These are phyloP conservation scores for Stenopsyche tienmushanensis DNA, from an alignment of 1,140 invertebrate genomes.

Conservation along the genomic window DNA sequence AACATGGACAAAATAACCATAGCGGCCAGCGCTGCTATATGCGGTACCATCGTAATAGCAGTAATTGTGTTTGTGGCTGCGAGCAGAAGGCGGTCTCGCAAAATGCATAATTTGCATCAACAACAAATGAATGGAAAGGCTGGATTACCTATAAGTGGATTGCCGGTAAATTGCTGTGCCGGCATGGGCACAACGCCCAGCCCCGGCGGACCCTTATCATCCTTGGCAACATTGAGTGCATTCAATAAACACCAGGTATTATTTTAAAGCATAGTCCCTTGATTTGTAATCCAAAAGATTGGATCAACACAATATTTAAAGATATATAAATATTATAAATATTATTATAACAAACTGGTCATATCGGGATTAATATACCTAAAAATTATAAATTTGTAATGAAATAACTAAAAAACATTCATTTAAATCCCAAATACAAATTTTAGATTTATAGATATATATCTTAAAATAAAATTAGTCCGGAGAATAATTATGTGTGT, in stretches of 20 bases:
- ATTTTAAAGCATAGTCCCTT: no score
- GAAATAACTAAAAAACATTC: background rate
- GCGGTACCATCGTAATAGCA: slow-evolving; percentile 86
- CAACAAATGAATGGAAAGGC: slow-evolving; percentile 64
- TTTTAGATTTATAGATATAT: no score
- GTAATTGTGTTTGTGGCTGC: slow-evolving; percentile 86
- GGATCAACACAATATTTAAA: background rate
- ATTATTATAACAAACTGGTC: background rate
- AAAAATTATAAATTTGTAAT: background rate
- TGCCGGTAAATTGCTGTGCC: slow-evolving; percentile 75
- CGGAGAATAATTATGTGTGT: no score
- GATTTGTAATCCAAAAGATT: background rate
- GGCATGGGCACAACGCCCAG: slow-evolving; percentile 69
- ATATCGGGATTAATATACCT: background rate
- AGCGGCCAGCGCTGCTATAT: slow-evolving; percentile 88
- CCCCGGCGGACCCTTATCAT: slow-evolving; percentile 75
- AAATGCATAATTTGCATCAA: slow-evolving; percentile 70
- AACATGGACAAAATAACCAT: slow-evolving; percentile 95
- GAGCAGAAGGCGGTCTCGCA: slow-evolving; percentile 70
- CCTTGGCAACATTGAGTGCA: slow-evolving; percentile 74
- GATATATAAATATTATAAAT: background rate
- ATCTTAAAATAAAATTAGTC: no score
- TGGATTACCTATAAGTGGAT: slow-evolving; percentile 66
- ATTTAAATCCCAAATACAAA: no score
- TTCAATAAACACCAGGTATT: slow-evolving; percentile 76